These are phyloP conservation scores for Gallinago solitaria DNA, from an alignment of 2,797 vertebrate genomes.

Conservation along the genomic window DNA sequence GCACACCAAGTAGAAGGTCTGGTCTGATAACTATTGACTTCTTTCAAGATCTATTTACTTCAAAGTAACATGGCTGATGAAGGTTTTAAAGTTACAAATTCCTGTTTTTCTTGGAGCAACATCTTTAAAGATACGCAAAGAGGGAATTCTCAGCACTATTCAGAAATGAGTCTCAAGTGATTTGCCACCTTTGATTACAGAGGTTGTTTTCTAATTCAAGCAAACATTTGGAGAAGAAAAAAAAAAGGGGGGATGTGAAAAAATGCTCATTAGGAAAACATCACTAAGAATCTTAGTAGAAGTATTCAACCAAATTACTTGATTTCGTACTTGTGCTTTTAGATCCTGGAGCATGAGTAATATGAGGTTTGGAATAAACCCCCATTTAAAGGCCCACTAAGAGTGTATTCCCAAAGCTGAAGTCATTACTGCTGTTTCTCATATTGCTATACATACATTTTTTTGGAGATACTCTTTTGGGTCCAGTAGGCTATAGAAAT, in stretches of 20 bases:
- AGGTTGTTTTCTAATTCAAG: constrained; percentile 37
- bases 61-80: constrained; percentile 7
- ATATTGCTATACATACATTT: accelerated
- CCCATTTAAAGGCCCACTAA: neutral
- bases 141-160: constrained; percentile 40
- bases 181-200: constrained; percentile 17
- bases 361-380: neutral
- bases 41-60: constrained; percentile 34
- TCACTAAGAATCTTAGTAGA: neutral
- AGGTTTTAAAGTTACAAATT: constrained; percentile 30
- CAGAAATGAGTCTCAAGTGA: constrained; percentile 35
- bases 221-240: neutral
- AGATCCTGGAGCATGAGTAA: neutral
- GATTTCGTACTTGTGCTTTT: neutral
- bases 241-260: neutral
- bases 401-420: neutral
- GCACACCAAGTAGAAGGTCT: neutral
- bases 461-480: neutral
- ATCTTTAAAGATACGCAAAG: constrained; percentile 44
- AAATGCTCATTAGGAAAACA: constrained; percentile 32
- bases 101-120: constrained; percentile 40
- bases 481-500: neutral
- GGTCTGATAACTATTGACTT: neutral
- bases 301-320: neutral
- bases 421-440: neutral